A percentile compares a stretch with the other conserved stretches of the same genome.
These are phyloP conservation scores for Hippopotamyrus pictus DNA, from an alignment of 2,797 vertebrate genomes.

Conservation along the genomic window DNA sequence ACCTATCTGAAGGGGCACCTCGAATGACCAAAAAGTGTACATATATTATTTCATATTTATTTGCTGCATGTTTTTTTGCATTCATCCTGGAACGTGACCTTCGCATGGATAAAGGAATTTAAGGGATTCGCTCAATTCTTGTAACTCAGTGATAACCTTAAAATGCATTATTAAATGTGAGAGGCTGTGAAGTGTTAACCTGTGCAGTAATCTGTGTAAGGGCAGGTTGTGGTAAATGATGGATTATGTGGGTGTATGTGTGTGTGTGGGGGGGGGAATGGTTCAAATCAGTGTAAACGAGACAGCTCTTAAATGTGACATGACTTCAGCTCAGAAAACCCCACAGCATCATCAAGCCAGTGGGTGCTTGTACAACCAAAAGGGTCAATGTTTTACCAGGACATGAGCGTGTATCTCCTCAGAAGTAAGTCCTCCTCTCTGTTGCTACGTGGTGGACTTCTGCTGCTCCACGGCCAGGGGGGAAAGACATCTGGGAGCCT, in stretches of 20 bases:
- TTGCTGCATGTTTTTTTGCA: slow-evolving; percentile 4
- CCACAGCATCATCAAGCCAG: background rate
- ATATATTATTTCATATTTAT: background rate
- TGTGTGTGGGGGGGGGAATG: background rate
- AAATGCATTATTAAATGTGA: background rate
- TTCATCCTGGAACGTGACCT: background rate
- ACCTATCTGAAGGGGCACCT: background rate
- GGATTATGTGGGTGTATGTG: background rate
- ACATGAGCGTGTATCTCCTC: background rate
- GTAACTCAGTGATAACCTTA: background rate
- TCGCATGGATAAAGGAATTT: background rate
- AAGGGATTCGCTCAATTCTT: background rate
- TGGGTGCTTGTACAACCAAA: background rate
- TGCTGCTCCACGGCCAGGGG: background rate
- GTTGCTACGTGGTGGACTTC: background rate
- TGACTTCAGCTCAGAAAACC: background rate
- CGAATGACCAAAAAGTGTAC: background rate
- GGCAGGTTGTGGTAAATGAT: background rate
- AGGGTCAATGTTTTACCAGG: background rate
- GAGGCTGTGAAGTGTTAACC: background rate
- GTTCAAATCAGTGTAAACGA: background rate
- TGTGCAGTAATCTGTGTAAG: background rate
- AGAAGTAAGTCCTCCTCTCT: background rate
- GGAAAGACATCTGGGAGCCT: background rate
- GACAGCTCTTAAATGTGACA: background rate